Evolutionary conservation across 2,797 vertebrate genomes (phyloP).

Genomic region (Rhabdomys pumilio): DNA sequence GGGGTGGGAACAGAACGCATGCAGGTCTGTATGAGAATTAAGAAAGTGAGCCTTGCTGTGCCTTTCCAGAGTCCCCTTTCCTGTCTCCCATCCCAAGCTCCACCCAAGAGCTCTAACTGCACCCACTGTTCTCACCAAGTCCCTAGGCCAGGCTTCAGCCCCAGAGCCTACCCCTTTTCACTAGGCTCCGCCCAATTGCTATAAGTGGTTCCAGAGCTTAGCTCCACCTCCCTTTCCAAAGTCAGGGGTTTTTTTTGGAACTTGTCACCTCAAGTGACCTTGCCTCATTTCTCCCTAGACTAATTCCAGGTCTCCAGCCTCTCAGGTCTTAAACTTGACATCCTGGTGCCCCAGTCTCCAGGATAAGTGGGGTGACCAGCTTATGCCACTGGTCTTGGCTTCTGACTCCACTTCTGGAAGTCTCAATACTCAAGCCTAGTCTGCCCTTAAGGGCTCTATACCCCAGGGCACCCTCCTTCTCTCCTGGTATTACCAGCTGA

Average conservation of each 20-base stretch:
- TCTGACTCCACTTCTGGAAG: neutral
- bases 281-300: neutral
- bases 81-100: no score
- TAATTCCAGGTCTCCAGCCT: neutral
- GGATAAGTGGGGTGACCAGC: neutral
- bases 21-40: neutral
- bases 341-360: neutral
- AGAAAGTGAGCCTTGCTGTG: neutral
- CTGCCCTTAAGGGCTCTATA: neutral
- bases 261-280: fast-evolving
- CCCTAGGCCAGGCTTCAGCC: no score
- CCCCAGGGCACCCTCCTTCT: neutral
- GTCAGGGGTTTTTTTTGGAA: neutral
- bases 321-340: neutral
- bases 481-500: neutral
- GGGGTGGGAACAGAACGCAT: no score
- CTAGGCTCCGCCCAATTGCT: neutral
- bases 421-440: neutral
- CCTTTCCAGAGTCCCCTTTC: neutral
- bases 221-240: neutral
- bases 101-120: neutral
- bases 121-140: neutral
- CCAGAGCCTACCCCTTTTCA: neutral
- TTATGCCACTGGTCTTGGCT: neutral
- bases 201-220: neutral